phyloP scores from a whole-genome alignment of 2,797 vertebrate species.

The Hephaestus fuliginosus region DNA sequence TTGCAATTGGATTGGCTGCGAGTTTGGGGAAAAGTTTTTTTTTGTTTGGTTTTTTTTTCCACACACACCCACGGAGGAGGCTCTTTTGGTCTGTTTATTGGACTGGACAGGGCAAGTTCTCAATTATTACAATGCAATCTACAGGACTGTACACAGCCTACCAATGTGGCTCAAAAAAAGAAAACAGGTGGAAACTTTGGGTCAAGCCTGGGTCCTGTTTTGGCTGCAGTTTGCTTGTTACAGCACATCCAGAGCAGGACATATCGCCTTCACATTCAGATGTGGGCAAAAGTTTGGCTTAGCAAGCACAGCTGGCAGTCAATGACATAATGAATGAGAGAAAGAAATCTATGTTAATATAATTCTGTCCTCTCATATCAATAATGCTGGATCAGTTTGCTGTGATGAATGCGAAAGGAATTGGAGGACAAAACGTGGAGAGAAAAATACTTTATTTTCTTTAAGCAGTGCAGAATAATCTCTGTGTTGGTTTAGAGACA shows the following conservation, averaged over 20 bases:
- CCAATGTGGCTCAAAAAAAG: neutral
- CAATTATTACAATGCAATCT: constrained; percentile 57
- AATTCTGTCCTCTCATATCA: neutral
- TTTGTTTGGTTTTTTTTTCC: too few relatives aligned
- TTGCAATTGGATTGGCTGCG: constrained; percentile 51
- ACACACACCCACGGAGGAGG: neutral
- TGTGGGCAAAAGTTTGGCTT: neutral
- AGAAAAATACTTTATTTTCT: neutral
- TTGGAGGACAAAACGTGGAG: neutral
- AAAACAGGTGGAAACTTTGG: constrained; percentile 12
- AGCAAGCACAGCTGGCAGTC: neutral
- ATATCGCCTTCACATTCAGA: neutral
- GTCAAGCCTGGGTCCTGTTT: neutral
- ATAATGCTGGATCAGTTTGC: neutral
- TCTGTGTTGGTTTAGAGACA: neutral
- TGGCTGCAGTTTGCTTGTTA: constrained; percentile 3
- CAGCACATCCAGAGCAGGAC: neutral
- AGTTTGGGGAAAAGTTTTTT: constrained; percentile 38
- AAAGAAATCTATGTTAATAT: neutral
- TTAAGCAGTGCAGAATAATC: neutral
- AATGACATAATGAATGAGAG: neutral
- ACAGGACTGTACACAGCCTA: constrained; percentile 5
- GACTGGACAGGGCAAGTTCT: constrained; percentile 41
- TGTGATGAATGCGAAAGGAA: neutral
- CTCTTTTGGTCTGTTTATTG: constrained; percentile 39